Evolutionary conservation across 1,140 invertebrate genomes (phyloP).

Genomic region (Camponotus vicinus): DNA sequence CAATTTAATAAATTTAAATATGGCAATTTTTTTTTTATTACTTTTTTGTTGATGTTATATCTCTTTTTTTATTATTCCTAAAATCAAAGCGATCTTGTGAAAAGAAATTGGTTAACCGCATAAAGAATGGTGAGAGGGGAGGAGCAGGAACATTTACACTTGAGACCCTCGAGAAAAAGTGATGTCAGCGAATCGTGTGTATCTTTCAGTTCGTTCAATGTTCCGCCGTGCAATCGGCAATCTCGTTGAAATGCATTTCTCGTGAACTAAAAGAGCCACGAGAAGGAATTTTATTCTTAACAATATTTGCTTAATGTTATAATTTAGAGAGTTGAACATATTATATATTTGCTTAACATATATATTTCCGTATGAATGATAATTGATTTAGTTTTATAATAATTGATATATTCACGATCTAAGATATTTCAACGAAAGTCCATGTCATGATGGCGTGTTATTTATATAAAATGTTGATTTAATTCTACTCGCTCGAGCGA

Average conservation of each 20-base stretch:
- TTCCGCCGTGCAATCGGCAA: slow-evolving; percentile 19
- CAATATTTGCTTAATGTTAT: slow-evolving; percentile 9
- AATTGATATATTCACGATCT: not conserved
- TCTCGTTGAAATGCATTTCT: slow-evolving; percentile 7
- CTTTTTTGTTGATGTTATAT: too few relatives aligned
- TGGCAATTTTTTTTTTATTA: not conserved
- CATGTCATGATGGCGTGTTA: not conserved
- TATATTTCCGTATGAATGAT: not conserved
- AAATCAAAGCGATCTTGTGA: slow-evolving; percentile 28
- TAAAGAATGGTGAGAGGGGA: not conserved
- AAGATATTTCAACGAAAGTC: slow-evolving; percentile 2
- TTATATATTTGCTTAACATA: not conserved
- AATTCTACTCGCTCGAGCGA: not conserved
- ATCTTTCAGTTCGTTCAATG: slow-evolving; percentile 40
- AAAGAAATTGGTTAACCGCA: slow-evolving; percentile 38
- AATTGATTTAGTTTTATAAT: not conserved
- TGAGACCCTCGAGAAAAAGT: slow-evolving; percentile 48
- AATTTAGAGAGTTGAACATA: not conserved
- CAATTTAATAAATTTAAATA: not conserved
- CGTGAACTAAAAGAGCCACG: slow-evolving; percentile 1
- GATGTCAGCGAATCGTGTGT: slow-evolving; percentile 54
- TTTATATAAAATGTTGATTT: slow-evolving; percentile 46
- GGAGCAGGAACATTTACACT: not conserved
- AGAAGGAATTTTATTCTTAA: slow-evolving; percentile 12
- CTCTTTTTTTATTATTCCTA: too few relatives aligned